These are phyloP conservation scores for Agraylea sexmaculata DNA, from an alignment of 1,140 invertebrate genomes.

Conservation along the genomic window DNA sequence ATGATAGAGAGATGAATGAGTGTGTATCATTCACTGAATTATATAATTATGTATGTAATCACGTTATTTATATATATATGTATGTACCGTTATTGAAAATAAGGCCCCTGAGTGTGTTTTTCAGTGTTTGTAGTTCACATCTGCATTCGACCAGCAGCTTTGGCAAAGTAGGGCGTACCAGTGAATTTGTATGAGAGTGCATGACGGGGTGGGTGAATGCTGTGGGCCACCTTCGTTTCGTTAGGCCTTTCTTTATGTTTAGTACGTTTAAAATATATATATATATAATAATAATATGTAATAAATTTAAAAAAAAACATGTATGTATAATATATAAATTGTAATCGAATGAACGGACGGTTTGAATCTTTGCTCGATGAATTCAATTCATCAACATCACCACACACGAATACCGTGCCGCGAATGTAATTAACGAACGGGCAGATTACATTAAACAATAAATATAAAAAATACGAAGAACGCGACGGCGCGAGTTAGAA, in stretches of 20 bases:
- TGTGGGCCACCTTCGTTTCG: constrained; percentile 19
- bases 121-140: too few species aligned
- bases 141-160: too few species aligned
- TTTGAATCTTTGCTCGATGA: constrained; percentile 17
- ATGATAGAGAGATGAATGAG: too few species aligned
- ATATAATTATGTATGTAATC: too few species aligned
- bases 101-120: too few species aligned
- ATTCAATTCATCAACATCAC: constrained; percentile 7
- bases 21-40: too few species aligned
- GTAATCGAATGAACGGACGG: constrained; percentile 19
- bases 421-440: not conserved
- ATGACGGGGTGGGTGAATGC: constrained; percentile 8
- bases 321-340: too few species aligned
- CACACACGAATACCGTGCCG: not conserved
- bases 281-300: constrained; percentile 18
- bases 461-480: not conserved
- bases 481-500: constrained; percentile 6
- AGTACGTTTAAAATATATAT: constrained; percentile 16
- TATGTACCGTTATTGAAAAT: too few species aligned
- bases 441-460: not conserved
- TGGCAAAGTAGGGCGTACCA: too few species aligned
- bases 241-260: constrained; percentile 23
- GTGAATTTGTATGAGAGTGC: constrained; percentile 7
- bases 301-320: too few species aligned
- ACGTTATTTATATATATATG: too few species aligned